phyloP scores from a whole-genome alignment of 2,888 invertebrate species.

The Liposcelis brunnea region DNA sequence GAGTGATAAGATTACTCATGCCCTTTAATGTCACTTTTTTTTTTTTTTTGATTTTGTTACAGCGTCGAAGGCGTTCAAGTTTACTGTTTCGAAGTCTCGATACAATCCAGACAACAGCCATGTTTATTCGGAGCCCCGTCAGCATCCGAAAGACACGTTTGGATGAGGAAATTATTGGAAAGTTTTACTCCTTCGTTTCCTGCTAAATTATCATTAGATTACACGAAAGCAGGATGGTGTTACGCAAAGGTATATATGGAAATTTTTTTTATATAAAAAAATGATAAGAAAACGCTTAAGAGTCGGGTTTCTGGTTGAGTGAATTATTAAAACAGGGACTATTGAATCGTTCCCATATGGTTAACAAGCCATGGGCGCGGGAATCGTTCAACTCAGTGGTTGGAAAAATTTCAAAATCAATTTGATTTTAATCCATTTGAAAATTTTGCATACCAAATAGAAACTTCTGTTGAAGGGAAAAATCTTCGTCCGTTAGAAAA shows the following conservation, averaged over 20 bases:
- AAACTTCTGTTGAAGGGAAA: too few species aligned
- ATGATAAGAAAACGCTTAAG: too few species aligned
- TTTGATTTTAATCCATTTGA: too few species aligned
- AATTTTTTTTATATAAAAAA: too few species aligned
- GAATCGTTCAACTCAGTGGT: neutral
- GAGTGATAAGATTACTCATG: too few species aligned
- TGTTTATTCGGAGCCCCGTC: slow-evolving; percentile 18
- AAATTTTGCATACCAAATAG: too few species aligned
- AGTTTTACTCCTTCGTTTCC: slow-evolving; percentile 51
- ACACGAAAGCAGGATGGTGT: slow-evolving; percentile 63
- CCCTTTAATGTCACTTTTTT: neutral
- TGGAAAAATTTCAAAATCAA: neutral
- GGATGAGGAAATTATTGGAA: slow-evolving; percentile 67
- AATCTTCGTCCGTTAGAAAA: too few species aligned
- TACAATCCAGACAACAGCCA: slow-evolving; percentile 15
- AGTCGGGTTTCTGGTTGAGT: neutral
- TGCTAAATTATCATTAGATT: slow-evolving; percentile 48
- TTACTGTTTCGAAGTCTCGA: slow-evolving; percentile 42
- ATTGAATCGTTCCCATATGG: neutral
- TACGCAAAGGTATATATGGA: slow-evolving; percentile 36
- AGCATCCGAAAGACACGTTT: slow-evolving; percentile 33
- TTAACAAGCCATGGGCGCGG: too few species aligned
- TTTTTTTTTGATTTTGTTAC: slow-evolving; percentile 16
- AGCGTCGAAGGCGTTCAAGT: slow-evolving; percentile 36
- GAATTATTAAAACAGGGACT: slow-evolving; percentile 9